Base-by-base conservation (phyloP, 2,797 vertebrate species). In the Cyclura pinguis region DNA sequence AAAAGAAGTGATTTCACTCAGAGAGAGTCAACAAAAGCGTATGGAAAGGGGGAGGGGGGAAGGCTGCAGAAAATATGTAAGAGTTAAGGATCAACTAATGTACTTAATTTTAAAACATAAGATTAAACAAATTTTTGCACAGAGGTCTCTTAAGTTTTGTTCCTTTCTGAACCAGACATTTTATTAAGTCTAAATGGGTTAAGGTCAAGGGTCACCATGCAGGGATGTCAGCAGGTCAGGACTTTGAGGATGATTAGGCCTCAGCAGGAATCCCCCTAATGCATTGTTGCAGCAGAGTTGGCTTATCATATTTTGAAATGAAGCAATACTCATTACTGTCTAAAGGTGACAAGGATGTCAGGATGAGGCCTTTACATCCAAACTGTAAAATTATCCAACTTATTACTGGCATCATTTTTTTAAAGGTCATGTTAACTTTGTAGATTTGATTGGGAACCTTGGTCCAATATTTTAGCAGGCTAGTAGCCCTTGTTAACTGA, bases 1-100 rank as follows among this genome's bases (percentile, higher is more conserved):
- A 91, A 94, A 94, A 91, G 59, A 84, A 88, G n/a, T 7, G 88
- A 8, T 90, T 93, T 24, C n/a, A 80, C 0, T 69, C 84, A 89
- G 72, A 94, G 22, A n/a, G 6, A 90, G 1, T 13, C 0, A 88
- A 55, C 1, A 84, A 1, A 3, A 7, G 24, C 88, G 16, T 16
- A n/a, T 18, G 57, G 24, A 90, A 78, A 55, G n/a, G 50, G 18
- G 80, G 85, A 29, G 14, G 27, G 27, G 55, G 52, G 77, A 78
- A 59, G 88, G 86, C 90, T 1, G 2, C 85, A 85, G 0, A 82
- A 52, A 90, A 86, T 83, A 88, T 38, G 18, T 1, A 81, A 52
- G 0, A 9, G 1, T 67, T 64, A 84, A 77, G 18, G 80, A 78
- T 88, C 27, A 10, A 32, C 3, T 47, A n/a, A 47, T 73, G 29